Evolutionary conservation across 2,113 vertebrate genomes (phyloP).

Genomic region (Nycticebus coucang): DNA sequence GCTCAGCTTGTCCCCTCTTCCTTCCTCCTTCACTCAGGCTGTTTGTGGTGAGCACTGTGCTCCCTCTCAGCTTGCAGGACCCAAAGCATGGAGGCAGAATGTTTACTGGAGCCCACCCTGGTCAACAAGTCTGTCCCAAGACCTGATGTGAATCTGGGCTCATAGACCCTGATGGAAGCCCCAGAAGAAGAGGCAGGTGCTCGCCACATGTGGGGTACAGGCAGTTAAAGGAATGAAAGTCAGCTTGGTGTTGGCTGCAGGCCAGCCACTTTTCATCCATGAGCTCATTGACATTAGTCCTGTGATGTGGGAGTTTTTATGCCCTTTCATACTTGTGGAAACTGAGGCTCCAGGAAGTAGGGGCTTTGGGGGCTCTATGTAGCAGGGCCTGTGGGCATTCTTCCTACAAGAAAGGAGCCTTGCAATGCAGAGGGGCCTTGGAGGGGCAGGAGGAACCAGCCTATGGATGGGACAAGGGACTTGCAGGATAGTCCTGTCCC

Average conservation of each 20-base stretch:
- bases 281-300: neutral
- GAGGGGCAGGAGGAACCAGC: neutral
- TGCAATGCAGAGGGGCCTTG: no score
- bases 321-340: neutral
- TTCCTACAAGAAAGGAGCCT: neutral
- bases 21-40: conserved; percentile 42
- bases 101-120: neutral
- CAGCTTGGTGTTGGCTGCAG: neutral
- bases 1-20: neutral
- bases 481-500: neutral
- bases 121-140: neutral
- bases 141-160: neutral
- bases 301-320: neutral
- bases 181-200: neutral
- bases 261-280: neutral
- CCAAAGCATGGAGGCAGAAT: neutral
- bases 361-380: rapidly evolving
- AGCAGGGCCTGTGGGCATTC: no score
- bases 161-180: no score
- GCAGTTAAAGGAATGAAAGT: rapidly evolving
- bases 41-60: neutral
- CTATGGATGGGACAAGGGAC: neutral
- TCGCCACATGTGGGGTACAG: rapidly evolving
- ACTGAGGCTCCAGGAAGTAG: neutral
- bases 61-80: neutral